Evolutionary conservation across 2,888 invertebrate species (phyloP).

Genomic region (Protodeltote pygarga): DNA sequence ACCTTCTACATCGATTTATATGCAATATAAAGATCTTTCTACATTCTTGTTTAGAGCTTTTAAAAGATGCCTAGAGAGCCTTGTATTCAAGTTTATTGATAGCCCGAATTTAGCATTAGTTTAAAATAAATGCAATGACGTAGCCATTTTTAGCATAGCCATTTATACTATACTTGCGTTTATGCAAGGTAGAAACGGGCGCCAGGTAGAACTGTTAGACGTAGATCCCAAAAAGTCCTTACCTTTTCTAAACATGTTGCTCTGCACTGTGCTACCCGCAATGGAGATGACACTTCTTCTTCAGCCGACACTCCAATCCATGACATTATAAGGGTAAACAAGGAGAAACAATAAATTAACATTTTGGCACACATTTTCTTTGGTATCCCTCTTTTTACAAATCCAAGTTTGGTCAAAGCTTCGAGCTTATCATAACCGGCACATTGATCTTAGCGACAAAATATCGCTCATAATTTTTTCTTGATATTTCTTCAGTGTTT

Average conservation of each 20-base stretch:
- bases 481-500: constrained; percentile 56
- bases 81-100: constrained; percentile 13
- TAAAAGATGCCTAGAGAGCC: constrained; percentile 14
- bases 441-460: constrained; percentile 65
- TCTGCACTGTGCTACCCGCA: constrained; percentile 91
- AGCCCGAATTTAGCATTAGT: constrained; percentile 10
- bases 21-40: background rate
- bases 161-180: background rate
- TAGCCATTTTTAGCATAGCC: too few relatives aligned
- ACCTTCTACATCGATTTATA: background rate
- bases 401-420: constrained; percentile 68
- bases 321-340: constrained; percentile 77
- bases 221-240: constrained; percentile 47
- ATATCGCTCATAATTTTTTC: constrained; percentile 72
- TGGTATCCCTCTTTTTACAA: constrained; percentile 74
- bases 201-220: constrained; percentile 8
- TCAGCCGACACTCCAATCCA: constrained; percentile 86
- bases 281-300: constrained; percentile 90
- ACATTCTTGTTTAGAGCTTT: background rate
- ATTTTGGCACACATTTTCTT: constrained; percentile 87
- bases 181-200: constrained; percentile 7
- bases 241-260: constrained; percentile 91
- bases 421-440: constrained; percentile 79
- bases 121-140: too few relatives aligned
- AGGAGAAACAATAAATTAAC: constrained; percentile 83